Evolutionary conservation across 1,140 invertebrate genomes (phyloP).

Genomic region (Cryptotermes secundus): DNA sequence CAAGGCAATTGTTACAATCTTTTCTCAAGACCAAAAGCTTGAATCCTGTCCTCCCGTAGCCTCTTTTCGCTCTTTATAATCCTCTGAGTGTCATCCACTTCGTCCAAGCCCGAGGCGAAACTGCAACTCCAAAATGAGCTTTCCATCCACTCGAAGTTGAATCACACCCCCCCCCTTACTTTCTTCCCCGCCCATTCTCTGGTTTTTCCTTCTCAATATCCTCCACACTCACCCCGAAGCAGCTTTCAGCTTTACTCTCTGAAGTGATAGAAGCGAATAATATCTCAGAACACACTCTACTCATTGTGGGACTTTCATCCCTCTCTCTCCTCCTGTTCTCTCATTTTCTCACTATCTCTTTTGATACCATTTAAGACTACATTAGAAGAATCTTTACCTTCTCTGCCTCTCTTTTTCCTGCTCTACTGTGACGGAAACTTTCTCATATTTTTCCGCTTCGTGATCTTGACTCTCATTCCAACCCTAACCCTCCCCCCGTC

Average conservation of each 20-base stretch:
- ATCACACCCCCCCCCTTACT: background rate
- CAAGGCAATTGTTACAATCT: too few species aligned
- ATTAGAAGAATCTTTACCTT: background rate
- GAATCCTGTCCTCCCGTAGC: background rate
- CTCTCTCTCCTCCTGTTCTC: too few species aligned
- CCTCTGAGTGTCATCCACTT: background rate
- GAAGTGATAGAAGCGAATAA: conserved; percentile 18
- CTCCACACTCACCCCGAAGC: background rate
- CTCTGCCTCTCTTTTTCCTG: background rate
- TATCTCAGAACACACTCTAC: background rate
- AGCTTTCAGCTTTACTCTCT: conserved; percentile 19
- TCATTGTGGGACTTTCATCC: background rate
- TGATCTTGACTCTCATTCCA: background rate
- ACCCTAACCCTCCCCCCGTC: background rate
- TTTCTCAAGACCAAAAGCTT: background rate
- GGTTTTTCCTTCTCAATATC: background rate
- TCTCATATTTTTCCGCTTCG: conserved; percentile 23
- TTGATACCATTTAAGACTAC: background rate
- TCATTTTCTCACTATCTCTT: background rate
- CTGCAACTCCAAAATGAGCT: conserved; percentile 25
- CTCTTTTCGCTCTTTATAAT: background rate
- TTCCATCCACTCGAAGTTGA: conserved; percentile 25
- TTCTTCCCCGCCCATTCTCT: background rate
- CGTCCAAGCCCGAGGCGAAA: background rate
- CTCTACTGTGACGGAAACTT: background rate